Conservation (phyloP, 2,797 vertebrate genomes). For the Telmatherina bonti region DNA sequence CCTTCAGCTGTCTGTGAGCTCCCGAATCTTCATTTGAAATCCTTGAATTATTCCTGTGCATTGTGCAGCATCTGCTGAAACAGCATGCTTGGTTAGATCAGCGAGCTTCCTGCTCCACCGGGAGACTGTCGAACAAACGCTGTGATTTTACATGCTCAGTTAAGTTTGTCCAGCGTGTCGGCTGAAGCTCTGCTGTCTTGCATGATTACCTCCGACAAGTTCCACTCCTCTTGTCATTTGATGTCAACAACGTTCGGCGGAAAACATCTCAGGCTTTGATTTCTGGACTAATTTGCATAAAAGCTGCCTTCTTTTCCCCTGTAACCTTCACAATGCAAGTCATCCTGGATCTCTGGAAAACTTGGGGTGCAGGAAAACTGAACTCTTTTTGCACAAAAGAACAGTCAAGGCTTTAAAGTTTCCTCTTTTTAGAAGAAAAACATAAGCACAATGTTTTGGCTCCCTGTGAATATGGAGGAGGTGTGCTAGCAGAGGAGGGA, state of each 20-base stretch:
- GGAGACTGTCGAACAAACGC: constrained; percentile 39
- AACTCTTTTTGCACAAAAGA: not conserved
- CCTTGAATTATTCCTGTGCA: constrained; percentile 25
- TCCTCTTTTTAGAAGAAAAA: not conserved
- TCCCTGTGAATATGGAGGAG: not conserved
- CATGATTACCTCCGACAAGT: constrained; percentile 65
- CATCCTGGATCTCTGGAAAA: not conserved
- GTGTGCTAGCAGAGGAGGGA: not conserved
- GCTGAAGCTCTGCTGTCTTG: constrained; percentile 30
- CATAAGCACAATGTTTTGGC: not conserved
- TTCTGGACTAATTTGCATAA: constrained; percentile 30
- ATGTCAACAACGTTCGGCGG: constrained; percentile 32
- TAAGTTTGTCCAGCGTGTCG: constrained; percentile 56
- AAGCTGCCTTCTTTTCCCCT: constrained; percentile 16
- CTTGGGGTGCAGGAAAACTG: not conserved
- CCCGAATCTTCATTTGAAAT: constrained; percentile 22
- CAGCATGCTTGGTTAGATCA: constrained; percentile 37
- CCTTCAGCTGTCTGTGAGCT: not conserved
- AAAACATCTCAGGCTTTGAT: constrained; percentile 41
- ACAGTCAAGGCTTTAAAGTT: not conserved
- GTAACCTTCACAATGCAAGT: not conserved
- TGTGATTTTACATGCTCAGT: constrained; percentile 56
- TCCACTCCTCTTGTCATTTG: constrained; percentile 44
- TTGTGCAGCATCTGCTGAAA: constrained; percentile 46
- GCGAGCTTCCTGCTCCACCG: constrained; percentile 30